Conservation (phyloP, 1,140 invertebrate genomes). For the Venturia canescens region DNA sequence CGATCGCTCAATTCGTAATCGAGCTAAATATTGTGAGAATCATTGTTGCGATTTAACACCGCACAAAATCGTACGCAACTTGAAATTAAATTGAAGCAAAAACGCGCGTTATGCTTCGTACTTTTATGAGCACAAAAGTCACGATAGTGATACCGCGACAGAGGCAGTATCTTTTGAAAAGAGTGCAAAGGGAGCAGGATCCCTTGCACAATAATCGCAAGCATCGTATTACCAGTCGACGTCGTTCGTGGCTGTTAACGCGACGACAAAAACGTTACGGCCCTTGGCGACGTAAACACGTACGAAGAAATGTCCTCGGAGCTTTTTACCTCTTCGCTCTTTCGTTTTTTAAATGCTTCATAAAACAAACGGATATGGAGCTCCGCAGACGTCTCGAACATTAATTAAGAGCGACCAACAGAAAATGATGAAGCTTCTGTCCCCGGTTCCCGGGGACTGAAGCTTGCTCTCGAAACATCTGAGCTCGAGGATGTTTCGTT, state of each 20-base stretch:
- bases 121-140: too few relatives aligned
- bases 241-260: background rate
- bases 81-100: too few relatives aligned
- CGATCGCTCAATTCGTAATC: too few relatives aligned
- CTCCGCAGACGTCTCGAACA: background rate
- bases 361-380: background rate
- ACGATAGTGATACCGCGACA: background rate
- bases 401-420: background rate
- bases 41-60: too few relatives aligned
- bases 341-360: slow-evolving; percentile 19
- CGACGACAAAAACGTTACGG: slow-evolving; percentile 15
- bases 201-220: slow-evolving; percentile 7
- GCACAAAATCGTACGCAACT: too few relatives aligned
- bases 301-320: slow-evolving; percentile 24
- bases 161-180: background rate
- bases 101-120: too few relatives aligned
- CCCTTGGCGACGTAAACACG: slow-evolving; percentile 15
- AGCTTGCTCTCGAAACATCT: too few relatives aligned
- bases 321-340: background rate
- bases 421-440: background rate
- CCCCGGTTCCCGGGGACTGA: background rate
- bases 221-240: background rate
- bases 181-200: background rate
- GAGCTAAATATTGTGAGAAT: too few relatives aligned
- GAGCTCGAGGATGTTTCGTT: too few relatives aligned